A percentile compares a stretch with the other conserved stretches of the same genome.
Evolutionary conservation across 2,888 invertebrate species (phyloP).

Genomic region (Drosophila setosimentum): DNA sequence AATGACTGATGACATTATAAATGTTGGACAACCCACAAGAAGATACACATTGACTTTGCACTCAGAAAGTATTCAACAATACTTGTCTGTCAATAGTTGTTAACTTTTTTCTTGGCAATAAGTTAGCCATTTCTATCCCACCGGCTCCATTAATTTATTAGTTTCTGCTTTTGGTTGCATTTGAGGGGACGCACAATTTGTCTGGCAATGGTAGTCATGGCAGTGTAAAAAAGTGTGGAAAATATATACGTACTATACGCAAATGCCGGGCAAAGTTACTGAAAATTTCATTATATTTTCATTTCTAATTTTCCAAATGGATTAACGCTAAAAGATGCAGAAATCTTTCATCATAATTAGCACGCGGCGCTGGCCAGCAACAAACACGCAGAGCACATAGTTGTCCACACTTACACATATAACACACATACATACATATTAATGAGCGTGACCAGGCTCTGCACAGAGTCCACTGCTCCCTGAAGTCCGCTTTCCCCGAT

Average conservation of each 20-base stretch:
- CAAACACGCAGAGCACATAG: conserved; percentile 64
- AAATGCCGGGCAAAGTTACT: conserved; percentile 57
- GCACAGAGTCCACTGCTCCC: conserved; percentile 30
- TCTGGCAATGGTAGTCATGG: conserved; percentile 15
- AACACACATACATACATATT: conserved; percentile 29
- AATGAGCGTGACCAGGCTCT: conserved; percentile 45
- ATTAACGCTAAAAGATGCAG: conserved; percentile 83
- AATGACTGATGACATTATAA: conserved; percentile 74
- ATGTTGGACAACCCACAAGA: conserved; percentile 39
- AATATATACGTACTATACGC: conserved; percentile 29
- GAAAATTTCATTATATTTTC: conserved; percentile 82
- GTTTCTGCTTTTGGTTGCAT: conserved; percentile 37
- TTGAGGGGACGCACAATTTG: conserved; percentile 46
- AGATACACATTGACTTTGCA: conserved; percentile 42
- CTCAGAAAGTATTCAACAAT: conserved; percentile 40
- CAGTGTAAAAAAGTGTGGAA: conserved; percentile 40
- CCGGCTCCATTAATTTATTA: conserved; percentile 53
- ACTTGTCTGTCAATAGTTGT: conserved; percentile 33
- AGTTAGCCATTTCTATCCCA: conserved; percentile 5
- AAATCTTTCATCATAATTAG: conserved; percentile 84
- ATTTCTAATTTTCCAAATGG: conserved; percentile 84
- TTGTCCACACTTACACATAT: conserved; percentile 60
- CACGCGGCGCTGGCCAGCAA: conserved; percentile 63
- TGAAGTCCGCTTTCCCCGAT: conserved; percentile 2
- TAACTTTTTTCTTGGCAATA: conserved; percentile 31